Evolutionary conservation across 2,797 vertebrate species (phyloP).

Genomic region (Prionace glauca): DNA sequence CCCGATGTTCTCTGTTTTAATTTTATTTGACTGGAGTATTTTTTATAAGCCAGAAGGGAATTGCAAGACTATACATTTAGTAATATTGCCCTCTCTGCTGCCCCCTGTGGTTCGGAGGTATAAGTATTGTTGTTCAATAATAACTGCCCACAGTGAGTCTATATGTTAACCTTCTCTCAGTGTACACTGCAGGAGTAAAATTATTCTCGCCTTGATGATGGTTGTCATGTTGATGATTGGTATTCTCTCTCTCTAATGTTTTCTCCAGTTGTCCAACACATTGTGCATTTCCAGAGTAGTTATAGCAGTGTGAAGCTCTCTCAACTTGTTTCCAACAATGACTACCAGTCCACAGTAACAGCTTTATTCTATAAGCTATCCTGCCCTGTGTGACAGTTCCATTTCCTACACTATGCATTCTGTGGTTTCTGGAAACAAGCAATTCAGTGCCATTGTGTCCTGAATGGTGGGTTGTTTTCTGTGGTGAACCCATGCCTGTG

Average conservation of each 20-base stretch:
- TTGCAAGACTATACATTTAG: not conserved
- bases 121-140: not conserved
- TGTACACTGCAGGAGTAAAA: not conserved
- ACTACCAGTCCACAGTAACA: not conserved
- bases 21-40: not conserved
- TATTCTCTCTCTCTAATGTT: not conserved
- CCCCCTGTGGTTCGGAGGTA: not conserved
- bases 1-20: not conserved
- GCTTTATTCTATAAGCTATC: not conserved
- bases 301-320: not conserved
- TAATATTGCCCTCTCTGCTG: not conserved
- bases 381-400: not conserved
- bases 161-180: not conserved
- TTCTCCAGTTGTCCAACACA: not conserved
- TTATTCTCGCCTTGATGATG: not conserved
- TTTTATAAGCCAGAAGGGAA: not conserved
- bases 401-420: not conserved
- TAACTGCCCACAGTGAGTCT: not conserved
- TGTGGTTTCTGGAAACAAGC: not conserved
- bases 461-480: not conserved
- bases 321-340: not conserved
- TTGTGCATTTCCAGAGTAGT: not conserved
- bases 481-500: not conserved
- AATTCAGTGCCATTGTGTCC: constrained; percentile 9
- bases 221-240: not conserved